Evolutionary conservation across 2,797 vertebrate species (phyloP), one percentile per base, ranked within the genome.

Genomic region (Lerista edwardsae): DNA sequence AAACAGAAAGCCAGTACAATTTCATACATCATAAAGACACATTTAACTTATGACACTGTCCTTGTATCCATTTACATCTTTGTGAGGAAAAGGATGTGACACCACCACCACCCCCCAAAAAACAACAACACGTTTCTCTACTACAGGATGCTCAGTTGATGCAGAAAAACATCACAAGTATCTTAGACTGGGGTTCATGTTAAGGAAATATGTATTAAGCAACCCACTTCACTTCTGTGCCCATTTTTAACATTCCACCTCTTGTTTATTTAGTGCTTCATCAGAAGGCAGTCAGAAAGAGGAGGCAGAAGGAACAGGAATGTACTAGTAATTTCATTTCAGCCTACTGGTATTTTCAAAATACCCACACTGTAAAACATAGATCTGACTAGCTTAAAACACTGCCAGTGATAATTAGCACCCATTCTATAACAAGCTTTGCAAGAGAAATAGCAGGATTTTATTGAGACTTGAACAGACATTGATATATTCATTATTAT

Each of bases 11-110:
- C n/a, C 34, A 72, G 6, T 31, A 62, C 36, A 14, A 64, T 34
- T 88, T 79, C 27, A 67, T 4, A 73, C 9, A 86, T 90, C 21
- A 25, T n/a, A 41, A 77, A 51, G 19, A 65, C 17, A 69, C 10
- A 44, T 44, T 44, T 9, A 44, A 44, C 4, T 31, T 23, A 14
- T 69, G 36, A 36, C 6, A 12, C 34, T 21, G n/a, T 21, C 39
- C 67, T 39, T 15, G 2, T 36, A 36, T 23, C 36, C 34, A 44
- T n/a, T n/a, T n/a, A n/a, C n/a, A n/a, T n/a, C n/a, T n/a, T n/a
- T n/a, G n/a, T n/a, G n/a, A n/a, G n/a, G n/a, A n/a, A n/a, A n/a
- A n/a, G n/a, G n/a, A n/a, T n/a, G n/a, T n/a, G n/a, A n/a, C n/a
- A n/a, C n/a, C n/a, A n/a, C n/a, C n/a, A n/a, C n/a, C n/a, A n/a